Conservation (phyloP, 2,888 invertebrate species). For the Mimumesa dahlbomi region DNA sequence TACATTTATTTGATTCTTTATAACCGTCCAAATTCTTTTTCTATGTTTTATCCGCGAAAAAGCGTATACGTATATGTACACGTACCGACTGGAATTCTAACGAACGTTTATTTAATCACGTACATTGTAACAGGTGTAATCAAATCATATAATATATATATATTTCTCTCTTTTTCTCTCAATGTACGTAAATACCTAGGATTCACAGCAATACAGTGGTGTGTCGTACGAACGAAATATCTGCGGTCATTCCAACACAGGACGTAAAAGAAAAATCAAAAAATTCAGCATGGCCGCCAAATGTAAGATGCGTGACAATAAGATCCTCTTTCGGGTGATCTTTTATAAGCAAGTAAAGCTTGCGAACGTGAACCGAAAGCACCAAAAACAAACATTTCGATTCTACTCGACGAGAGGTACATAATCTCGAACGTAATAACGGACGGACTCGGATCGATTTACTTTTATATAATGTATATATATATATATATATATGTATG, state of each 20-base stretch:
- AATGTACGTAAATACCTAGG: slow-evolving; percentile 44
- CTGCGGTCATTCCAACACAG: slow-evolving; percentile 73
- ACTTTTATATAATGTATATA: slow-evolving; percentile 50
- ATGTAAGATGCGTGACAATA: slow-evolving; percentile 70
- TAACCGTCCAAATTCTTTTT: too few relatives aligned
- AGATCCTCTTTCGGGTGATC: slow-evolving; percentile 64
- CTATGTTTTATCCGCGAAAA: too few relatives aligned
- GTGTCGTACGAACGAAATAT: slow-evolving; percentile 70
- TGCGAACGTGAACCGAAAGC: slow-evolving; percentile 74
- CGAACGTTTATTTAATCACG: background rate
- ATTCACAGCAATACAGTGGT: slow-evolving; percentile 66
- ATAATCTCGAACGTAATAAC: slow-evolving; percentile 64
- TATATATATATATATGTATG: too few relatives aligned
- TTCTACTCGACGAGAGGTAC: slow-evolving; percentile 67
- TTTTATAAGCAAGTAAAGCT: slow-evolving; percentile 75
- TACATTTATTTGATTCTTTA: slow-evolving; percentile 9
- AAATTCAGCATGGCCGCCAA: slow-evolving; percentile 67
- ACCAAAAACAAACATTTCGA: slow-evolving; percentile 70
- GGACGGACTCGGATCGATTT: slow-evolving; percentile 64
- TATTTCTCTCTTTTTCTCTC: slow-evolving; percentile 15
- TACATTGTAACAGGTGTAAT: slow-evolving; percentile 25
- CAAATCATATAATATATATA: slow-evolving; percentile 18
- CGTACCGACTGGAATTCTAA: too few relatives aligned
- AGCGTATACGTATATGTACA: too few relatives aligned
- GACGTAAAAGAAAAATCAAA: slow-evolving; percentile 58